Base-by-base conservation (phyloP, 2,888 invertebrate species). In the Euphydryas editha region DNA sequence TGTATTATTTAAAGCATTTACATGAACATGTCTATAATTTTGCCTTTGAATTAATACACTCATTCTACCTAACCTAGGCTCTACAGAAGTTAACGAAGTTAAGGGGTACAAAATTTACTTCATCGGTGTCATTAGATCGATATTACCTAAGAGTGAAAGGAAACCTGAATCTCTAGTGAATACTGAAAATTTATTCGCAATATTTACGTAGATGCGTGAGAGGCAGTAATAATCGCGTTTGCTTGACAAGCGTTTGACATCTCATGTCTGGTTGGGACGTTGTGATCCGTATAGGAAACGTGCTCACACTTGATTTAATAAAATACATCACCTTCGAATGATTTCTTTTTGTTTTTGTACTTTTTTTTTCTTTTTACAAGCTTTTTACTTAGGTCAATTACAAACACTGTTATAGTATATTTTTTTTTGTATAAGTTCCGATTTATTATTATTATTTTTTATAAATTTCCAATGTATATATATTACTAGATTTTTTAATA, bases 211-310 rank as follows among this genome's bases (percentile, higher is more conserved):
- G 36, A 54, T 36, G 17, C 11, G 42, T 18, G 11, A 55, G 61
- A 42, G 24, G 56, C 15, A 37, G 55, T 67, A 56, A 67, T 62
- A 64, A 68, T 64, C 61, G 60, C 57, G 51, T 65, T 65, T 58
- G 54, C 47, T 54, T 68, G 68, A 65, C 62, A 59, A 65, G 65
- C 61, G 61, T 65, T 65, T 68, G 65, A 65, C 65, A 59, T 17
- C 46, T 59, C 58, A 30, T 39, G 65, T 68, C 59, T 65, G 65
- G 47, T 37, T 56, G 15, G 49, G 63, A 60, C 67, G 59, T 58
- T 42, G 24, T 42, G 65, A 47, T 65, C 15, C 55, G 51, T 54
- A 36, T 47, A 56, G 58, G 51, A 57, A 42, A 57, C 18, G 37
- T 63, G 65, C 51, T 30, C n/a, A 49, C 57, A 61, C 46, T 67